Evolutionary conservation across 2,888 invertebrate species (phyloP).

Genomic region (Octodonta nipae): DNA sequence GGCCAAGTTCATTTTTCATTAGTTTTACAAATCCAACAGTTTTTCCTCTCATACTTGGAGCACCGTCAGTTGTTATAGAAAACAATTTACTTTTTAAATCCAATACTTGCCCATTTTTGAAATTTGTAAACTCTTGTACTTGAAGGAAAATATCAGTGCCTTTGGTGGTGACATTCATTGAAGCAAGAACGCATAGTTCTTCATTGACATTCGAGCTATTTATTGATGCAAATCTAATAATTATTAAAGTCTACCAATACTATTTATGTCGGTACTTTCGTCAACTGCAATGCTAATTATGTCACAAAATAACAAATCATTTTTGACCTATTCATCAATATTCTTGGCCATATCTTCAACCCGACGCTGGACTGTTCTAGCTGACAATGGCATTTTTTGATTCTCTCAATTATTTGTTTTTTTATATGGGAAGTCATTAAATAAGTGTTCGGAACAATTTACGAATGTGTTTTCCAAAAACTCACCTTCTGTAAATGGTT

Average conservation of each 20-base stretch:
- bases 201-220: constrained; percentile 15
- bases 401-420: constrained; percentile 1
- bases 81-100: constrained; percentile 15
- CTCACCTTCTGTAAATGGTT: constrained; percentile 12
- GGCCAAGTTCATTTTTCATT: constrained; percentile 14
- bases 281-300: constrained; percentile 5
- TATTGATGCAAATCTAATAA: constrained; percentile 5
- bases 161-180: constrained; percentile 9
- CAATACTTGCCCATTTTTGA: constrained; percentile 17
- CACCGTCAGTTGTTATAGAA: constrained; percentile 18
- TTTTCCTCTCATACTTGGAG: constrained; percentile 17
- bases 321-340: constrained; percentile 11
- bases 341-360: constrained; percentile 13
- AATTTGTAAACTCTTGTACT: constrained; percentile 17
- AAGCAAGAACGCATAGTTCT: constrained; percentile 13
- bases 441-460: constrained; percentile 9
- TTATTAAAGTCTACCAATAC: constrained; percentile 4
- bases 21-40: constrained; percentile 17
- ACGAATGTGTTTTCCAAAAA: constrained; percentile 15
- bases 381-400: constrained; percentile 11
- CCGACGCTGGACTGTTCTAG: constrained; percentile 3
- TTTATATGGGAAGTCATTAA: constrained; percentile 11
- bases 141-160: constrained; percentile 16
- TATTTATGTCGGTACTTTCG: constrained; percentile 5
- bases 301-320: constrained; percentile 4